Conservation (phyloP, 2,113 vertebrate species). For the Jaculus jaculus region DNA sequence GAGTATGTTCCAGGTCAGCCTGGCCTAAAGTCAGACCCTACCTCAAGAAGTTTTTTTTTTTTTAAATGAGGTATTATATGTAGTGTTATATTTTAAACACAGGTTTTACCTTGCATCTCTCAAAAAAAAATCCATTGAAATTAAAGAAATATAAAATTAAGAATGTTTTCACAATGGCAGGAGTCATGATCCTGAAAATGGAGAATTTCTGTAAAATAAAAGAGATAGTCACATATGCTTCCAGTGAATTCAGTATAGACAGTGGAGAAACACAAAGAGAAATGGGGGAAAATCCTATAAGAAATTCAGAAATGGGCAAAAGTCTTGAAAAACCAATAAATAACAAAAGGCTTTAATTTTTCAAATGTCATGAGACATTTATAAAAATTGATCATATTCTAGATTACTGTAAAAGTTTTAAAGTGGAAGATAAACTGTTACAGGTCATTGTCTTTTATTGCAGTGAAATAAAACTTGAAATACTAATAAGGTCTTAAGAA, state of each 20-base stretch:
- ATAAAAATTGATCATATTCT: neutral
- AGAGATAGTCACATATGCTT: neutral
- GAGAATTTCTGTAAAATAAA: neutral
- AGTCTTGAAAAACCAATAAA: neutral
- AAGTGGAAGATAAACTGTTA: neutral
- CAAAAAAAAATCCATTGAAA: neutral
- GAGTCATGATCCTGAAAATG: neutral
- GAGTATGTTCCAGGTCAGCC: too few species aligned
- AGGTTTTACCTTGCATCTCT: neutral
- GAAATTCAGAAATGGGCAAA: neutral
- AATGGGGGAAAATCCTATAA: neutral
- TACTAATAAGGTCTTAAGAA: neutral
- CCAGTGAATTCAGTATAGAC: neutral
- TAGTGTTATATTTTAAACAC: neutral
- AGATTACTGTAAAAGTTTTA: neutral
- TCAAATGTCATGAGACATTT: neutral
- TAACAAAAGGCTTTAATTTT: neutral
- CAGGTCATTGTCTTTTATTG: neutral
- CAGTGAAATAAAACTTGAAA: neutral
- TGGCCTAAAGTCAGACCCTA: too few species aligned
- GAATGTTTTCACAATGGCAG: neutral
- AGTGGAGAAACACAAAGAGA: neutral
- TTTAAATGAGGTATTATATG: too few species aligned
- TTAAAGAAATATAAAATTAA: neutral
- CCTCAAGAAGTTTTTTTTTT: too few species aligned